A percentile compares a stretch with the other conserved stretches of the same genome.
Conservation (phyloP, 2,797 vertebrate species). For the Taeniopygia guttata region DNA sequence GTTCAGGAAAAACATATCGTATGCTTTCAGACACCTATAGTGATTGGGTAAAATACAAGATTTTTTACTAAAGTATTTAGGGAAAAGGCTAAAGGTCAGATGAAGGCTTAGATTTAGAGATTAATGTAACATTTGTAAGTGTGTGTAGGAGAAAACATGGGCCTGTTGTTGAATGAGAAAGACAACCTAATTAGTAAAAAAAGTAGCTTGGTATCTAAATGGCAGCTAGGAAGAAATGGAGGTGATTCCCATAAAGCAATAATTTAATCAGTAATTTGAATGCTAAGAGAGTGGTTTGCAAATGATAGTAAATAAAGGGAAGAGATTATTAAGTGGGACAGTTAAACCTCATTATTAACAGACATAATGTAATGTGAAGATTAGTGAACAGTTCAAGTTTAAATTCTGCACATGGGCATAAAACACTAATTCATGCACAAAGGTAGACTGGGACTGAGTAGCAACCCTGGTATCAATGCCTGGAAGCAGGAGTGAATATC, state of each 20-base stretch:
- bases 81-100: not conserved
- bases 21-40: not conserved
- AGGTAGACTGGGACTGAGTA: not conserved
- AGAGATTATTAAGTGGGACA: not conserved
- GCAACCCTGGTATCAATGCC: not conserved
- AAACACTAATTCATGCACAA: not conserved
- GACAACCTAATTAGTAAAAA: not conserved
- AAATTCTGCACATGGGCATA: not conserved
- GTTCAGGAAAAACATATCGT: not conserved
- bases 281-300: not conserved
- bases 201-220: not conserved
- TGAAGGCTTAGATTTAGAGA: not conserved
- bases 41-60: not conserved
- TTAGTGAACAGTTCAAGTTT: not conserved
- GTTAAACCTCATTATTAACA: not conserved
- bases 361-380: not conserved
- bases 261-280: not conserved
- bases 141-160: not conserved
- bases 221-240: not conserved
- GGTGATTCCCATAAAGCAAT: not conserved
- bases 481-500: not conserved
- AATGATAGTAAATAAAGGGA: not conserved
- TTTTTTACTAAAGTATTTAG: not conserved
- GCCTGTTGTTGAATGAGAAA: not conserved
- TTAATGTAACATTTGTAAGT: not conserved